A percentile compares a stretch with the other conserved stretches of the same genome.
These are phyloP conservation scores for Thelaira solivaga DNA, from an alignment of 2,888 invertebrate species.

Conservation along the genomic window DNA sequence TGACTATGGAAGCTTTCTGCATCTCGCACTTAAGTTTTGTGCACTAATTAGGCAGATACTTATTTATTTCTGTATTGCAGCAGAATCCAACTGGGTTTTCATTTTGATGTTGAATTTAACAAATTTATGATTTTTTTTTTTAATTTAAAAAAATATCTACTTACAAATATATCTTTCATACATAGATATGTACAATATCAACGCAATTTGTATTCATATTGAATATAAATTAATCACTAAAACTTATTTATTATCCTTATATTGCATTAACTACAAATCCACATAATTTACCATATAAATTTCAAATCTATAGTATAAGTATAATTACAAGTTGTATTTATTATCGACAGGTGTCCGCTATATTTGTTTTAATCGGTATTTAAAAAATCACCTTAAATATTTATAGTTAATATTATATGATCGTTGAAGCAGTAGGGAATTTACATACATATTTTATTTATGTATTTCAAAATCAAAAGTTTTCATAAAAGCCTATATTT, in stretches of 20 bases:
- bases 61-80: too few species aligned
- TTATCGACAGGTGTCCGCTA: not conserved
- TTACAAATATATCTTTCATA: not conserved
- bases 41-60: too few species aligned
- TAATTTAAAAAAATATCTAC: slow-evolving; percentile 8
- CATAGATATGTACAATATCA: not conserved
- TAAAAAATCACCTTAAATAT: not conserved
- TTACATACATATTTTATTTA: not conserved
- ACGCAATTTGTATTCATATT: not conserved
- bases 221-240: not conserved
- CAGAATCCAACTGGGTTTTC: not conserved
- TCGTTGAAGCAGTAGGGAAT: slow-evolving; percentile 32
- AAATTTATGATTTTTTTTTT: slow-evolving; percentile 25
- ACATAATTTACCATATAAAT: not conserved
- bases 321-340: not conserved
- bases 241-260: slow-evolving; percentile 11
- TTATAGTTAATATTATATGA: too few species aligned
- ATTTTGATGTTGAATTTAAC: not conserved
- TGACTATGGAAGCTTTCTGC: too few species aligned
- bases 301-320: not conserved
- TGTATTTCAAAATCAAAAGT: slow-evolving; percentile 6
- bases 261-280: not conserved
- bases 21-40: too few species aligned
- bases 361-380: not conserved
- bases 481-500: slow-evolving; percentile 43